phyloP scores from a whole-genome alignment of 2,113 vertebrate genomes.

The Clarias batrachus region DNA sequence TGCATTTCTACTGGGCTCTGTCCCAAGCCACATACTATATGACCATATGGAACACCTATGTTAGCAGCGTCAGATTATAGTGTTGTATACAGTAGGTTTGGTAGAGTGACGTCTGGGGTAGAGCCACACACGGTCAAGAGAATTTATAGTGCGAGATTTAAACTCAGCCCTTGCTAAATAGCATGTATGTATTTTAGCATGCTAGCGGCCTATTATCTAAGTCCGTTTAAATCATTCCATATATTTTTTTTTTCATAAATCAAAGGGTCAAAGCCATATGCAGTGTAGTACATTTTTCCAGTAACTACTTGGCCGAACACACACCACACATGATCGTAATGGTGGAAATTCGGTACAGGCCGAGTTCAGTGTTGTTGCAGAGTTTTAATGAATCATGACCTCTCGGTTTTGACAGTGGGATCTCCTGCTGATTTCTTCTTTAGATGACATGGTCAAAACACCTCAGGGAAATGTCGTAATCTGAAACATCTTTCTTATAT shows the following conservation, averaged over 20 bases:
- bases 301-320: neutral
- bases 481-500: neutral
- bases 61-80: neutral
- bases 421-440: neutral
- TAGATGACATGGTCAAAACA: neutral
- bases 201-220: neutral
- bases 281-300: slow-evolving; percentile 16
- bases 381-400: slow-evolving; percentile 22
- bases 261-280: neutral
- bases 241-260: neutral
- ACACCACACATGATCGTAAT: slow-evolving; percentile 2
- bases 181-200: neutral
- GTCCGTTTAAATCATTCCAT: slow-evolving; percentile 9
- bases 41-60: neutral
- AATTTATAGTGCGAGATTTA: neutral
- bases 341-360: slow-evolving; percentile 24
- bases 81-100: neutral
- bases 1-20: neutral
- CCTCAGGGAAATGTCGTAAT: neutral
- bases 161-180: neutral
- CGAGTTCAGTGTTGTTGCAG: neutral
- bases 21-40: neutral
- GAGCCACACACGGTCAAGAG: neutral
- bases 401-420: slow-evolving; percentile 1
- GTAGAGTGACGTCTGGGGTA: neutral